These are phyloP conservation scores for Oreonectes daqikongensis DNA, from an alignment of 2,797 vertebrate species.

Conservation along the genomic window DNA sequence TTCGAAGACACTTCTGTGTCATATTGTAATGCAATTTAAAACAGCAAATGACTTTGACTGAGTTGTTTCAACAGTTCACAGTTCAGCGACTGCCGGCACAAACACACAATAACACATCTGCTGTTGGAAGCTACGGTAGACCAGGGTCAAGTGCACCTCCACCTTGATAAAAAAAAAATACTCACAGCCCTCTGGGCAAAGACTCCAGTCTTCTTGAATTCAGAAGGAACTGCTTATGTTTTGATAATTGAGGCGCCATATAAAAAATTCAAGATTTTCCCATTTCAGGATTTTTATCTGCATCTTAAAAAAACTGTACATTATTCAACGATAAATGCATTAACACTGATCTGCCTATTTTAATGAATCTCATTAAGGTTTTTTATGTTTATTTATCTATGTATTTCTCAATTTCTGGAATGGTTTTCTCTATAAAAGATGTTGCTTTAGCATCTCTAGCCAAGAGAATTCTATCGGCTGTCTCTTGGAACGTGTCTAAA, in stretches of 20 bases:
- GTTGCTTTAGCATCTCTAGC: too few species aligned
- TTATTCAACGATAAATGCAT: neutral
- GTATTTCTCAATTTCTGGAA: too few species aligned
- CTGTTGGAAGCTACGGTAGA: slow-evolving; percentile 28
- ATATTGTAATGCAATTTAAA: slow-evolving; percentile 8
- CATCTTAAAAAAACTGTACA: too few species aligned
- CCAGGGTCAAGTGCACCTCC: slow-evolving; percentile 51
- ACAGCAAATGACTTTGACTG: slow-evolving; percentile 53
- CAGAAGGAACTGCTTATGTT: slow-evolving; percentile 1
- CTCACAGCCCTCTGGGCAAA: slow-evolving; percentile 12
- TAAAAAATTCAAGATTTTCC: neutral
- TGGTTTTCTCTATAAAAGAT: neutral
- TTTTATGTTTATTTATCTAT: neutral
- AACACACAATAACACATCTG: slow-evolving; percentile 57
- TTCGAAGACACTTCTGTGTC: neutral
- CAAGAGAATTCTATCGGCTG: too few species aligned
- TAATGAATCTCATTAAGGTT: neutral
- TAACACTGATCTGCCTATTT: neutral
- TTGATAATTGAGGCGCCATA: slow-evolving; percentile 4
- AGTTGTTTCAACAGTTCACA: slow-evolving; percentile 34
- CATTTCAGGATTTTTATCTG: too few species aligned
- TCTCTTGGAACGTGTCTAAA: too few species aligned
- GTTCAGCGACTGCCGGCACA: slow-evolving; percentile 40
- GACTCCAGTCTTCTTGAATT: slow-evolving; percentile 18
- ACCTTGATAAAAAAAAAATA: slow-evolving; percentile 44